Evolutionary conservation across 37 sponge, comb jelly and placozoan species (phyloP).

Genomic region (Axinella damicornis): DNA sequence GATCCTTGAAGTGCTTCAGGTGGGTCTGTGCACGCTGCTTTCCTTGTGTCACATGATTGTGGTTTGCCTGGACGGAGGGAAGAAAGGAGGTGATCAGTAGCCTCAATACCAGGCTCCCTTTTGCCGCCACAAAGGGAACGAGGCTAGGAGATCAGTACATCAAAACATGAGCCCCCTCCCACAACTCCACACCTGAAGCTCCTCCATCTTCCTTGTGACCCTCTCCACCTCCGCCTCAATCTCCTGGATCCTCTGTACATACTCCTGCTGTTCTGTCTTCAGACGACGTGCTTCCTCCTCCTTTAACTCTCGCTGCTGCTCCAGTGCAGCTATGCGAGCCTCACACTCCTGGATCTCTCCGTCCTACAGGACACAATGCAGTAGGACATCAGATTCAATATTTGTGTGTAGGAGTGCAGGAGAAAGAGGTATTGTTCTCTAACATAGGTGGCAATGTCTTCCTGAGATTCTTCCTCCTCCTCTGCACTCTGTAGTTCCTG

Average conservation of each 20-base stretch:
- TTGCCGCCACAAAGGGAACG: too few species aligned
- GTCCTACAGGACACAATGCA: slow-evolving; percentile 13
- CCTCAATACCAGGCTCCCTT: too few species aligned
- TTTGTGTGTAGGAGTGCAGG: too few species aligned
- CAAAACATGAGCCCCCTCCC: too few species aligned
- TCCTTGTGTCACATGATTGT: neutral
- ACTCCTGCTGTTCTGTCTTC: slow-evolving; percentile 39
- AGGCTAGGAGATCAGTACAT: too few species aligned
- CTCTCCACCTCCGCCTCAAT: slow-evolving; percentile 47
- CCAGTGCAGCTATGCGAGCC: slow-evolving; percentile 54
- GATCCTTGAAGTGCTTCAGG: slow-evolving; percentile 24
- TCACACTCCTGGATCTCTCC: slow-evolving; percentile 45
- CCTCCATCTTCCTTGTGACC: slow-evolving; percentile 29
- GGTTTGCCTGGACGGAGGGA: neutral
- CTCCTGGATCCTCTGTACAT: slow-evolving; percentile 35
- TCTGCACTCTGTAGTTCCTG: slow-evolving; percentile 29
- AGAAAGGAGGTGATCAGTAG: neutral
- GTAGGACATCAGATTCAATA: too few species aligned
- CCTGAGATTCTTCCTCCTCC: slow-evolving; percentile 57
- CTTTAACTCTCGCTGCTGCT: slow-evolving; percentile 39
- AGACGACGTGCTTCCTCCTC: slow-evolving; percentile 11
- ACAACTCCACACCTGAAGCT: neutral
- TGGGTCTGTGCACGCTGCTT: slow-evolving; percentile 13
- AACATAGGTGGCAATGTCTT: slow-evolving; percentile 71
- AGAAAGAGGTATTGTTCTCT: neutral